Conservation (phyloP, 2,888 invertebrate genomes). For the Acanthopleura granulata region DNA sequence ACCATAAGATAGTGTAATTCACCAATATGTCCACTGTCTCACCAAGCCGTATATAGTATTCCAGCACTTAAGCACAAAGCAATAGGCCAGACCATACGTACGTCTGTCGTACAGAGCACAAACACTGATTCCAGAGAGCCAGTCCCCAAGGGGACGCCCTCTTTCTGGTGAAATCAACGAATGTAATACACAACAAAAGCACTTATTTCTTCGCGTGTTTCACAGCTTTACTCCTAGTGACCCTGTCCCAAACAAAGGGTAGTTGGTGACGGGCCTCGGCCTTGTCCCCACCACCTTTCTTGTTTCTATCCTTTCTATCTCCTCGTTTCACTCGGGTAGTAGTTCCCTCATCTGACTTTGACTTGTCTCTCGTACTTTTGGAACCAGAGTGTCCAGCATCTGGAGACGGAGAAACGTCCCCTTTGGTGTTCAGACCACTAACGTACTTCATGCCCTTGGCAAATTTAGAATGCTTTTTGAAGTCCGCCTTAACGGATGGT, state of each 20-base stretch:
- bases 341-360: constrained; percentile 13
- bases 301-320: background rate
- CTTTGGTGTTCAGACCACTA: background rate
- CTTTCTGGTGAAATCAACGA: too few species aligned
- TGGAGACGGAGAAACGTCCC: background rate
- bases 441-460: constrained; percentile 15
- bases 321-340: background rate
- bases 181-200: too few species aligned
- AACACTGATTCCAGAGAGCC: too few species aligned
- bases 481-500: background rate
- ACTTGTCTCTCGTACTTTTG: constrained; percentile 1
- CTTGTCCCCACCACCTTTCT: constrained; percentile 14
- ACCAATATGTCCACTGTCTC: too few species aligned
- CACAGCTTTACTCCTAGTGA: constrained; percentile 48
- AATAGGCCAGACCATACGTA: too few species aligned
- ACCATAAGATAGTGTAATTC: too few species aligned
- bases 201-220: constrained; percentile 11
- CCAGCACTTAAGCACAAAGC: too few species aligned
- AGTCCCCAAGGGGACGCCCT: background rate
- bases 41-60: too few species aligned
- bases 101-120: too few species aligned
- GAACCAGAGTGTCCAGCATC: background rate
- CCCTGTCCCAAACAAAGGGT: constrained; percentile 56
- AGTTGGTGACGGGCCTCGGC: constrained; percentile 32
- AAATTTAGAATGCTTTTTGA: constrained; percentile 15